These are phyloP conservation scores for Platichthys flesus DNA, from an alignment of 2,113 vertebrate species.

Conservation along the genomic window DNA sequence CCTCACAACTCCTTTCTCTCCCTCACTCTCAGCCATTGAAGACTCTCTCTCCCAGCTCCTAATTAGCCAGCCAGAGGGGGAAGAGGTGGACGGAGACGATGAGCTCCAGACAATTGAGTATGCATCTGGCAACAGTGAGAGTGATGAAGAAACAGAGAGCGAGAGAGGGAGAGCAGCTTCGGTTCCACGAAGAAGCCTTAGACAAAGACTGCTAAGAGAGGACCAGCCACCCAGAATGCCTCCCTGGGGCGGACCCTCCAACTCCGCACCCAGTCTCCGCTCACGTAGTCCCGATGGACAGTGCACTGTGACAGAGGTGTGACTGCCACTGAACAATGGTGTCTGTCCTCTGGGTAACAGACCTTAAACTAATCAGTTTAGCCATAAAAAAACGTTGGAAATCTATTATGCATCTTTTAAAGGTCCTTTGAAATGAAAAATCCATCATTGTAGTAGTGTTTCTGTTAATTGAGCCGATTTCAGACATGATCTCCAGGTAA, in stretches of 20 bases:
- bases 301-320: constrained; percentile 95
- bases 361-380: constrained; percentile 21
- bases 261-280: constrained; percentile 70
- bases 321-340: constrained; percentile 59
- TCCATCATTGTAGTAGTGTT: neutral
- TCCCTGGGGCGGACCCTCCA: constrained; percentile 78
- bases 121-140: constrained; percentile 88
- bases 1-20: constrained; percentile 77
- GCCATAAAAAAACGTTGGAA: constrained; percentile 44
- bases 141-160: constrained; percentile 77
- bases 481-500: neutral
- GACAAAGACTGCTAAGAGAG: constrained; percentile 81
- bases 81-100: constrained; percentile 84
- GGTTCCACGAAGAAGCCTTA: constrained; percentile 49
- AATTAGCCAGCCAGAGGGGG: constrained; percentile 83
- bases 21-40: constrained; percentile 82
- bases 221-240: constrained; percentile 82
- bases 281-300: constrained; percentile 94
- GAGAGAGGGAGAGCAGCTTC: constrained; percentile 61
- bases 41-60: constrained; percentile 90
- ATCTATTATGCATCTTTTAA: constrained; percentile 31
- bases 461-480: neutral
- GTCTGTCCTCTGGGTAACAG: constrained; percentile 1
- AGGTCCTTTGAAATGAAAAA: constrained; percentile 24
- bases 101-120: constrained; percentile 83